Conservation (phyloP, 2,797 vertebrate genomes). For the Phataginus tetradactyla region DNA sequence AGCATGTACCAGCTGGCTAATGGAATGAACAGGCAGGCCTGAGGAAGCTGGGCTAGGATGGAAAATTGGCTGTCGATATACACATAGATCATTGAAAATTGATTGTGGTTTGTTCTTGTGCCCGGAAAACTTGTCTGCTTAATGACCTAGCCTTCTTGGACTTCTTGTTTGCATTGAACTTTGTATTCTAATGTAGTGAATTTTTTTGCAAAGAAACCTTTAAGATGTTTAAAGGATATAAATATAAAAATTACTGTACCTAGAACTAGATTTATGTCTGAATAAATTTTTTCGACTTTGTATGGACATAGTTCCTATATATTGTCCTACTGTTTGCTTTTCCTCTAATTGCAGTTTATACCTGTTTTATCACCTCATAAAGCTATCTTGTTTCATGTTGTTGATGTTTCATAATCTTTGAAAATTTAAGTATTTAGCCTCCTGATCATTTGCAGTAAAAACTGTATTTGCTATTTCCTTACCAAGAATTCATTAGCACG, state of each 20-base stretch:
- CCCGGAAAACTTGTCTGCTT: constrained; percentile 40
- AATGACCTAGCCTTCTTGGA: not conserved
- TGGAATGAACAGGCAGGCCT: constrained; percentile 22
- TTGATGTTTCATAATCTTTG: not conserved
- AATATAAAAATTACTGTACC: not conserved
- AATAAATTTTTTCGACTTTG: not conserved
- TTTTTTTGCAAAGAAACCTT: constrained; percentile 34
- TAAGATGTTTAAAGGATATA: not conserved
- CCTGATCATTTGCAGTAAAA: not conserved
- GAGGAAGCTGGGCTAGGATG: not conserved
- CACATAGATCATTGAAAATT: constrained; percentile 26
- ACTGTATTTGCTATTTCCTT: not conserved
- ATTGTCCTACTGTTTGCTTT: not conserved
- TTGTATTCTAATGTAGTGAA: not conserved
- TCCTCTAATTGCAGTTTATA: constrained; percentile 5
- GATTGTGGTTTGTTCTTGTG: constrained; percentile 7
- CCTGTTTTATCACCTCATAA: not conserved
- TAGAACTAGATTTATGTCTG: not conserved
- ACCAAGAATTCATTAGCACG: not conserved
- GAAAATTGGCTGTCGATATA: not conserved
- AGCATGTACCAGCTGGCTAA: constrained; percentile 61
- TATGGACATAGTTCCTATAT: not conserved
- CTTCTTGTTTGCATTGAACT: not conserved
- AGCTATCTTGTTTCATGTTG: not conserved
- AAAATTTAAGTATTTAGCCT: not conserved